These are phyloP conservation scores for Erebia ligea DNA, from an alignment of 2,888 invertebrate species.

Conservation along the genomic window DNA sequence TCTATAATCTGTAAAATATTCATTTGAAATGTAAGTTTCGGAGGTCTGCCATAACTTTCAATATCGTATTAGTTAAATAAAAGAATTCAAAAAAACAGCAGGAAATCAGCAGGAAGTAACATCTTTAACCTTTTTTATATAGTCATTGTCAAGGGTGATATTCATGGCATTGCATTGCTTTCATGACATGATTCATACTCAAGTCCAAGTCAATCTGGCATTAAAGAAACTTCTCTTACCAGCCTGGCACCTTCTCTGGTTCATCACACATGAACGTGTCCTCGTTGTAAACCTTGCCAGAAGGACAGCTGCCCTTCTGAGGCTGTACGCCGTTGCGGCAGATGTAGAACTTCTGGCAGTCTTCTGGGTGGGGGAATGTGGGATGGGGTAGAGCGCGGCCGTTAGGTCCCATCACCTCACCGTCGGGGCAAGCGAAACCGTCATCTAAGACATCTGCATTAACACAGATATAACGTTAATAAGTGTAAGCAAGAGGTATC, in stretches of 20 bases:
- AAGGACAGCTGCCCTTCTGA: constrained; percentile 88
- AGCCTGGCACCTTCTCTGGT: constrained; percentile 89
- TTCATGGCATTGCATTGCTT: no score
- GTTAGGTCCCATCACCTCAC: constrained; percentile 85
- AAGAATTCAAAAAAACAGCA: no score
- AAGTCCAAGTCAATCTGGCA: neutral
- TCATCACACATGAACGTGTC: constrained; percentile 90
- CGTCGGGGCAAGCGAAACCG: constrained; percentile 90
- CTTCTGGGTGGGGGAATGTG: constrained; percentile 90
- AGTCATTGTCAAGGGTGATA: no score
- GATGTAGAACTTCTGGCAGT: constrained; percentile 93
- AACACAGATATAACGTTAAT: neutral
- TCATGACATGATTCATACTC: no score
- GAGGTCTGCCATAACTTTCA: no score
- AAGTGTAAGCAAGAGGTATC: no score
- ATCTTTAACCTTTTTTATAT: no score
- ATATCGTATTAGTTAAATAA: no score
- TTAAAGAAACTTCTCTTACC: constrained; percentile 74
- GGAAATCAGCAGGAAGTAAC: no score
- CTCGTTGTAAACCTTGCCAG: constrained; percentile 90
- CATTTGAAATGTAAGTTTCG: no score
- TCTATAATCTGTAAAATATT: no score
- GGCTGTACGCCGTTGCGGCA: constrained; percentile 90
- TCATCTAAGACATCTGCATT: constrained; percentile 87
- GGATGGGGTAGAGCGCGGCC: constrained; percentile 89